These are phyloP conservation scores for Petromus typicus DNA, from an alignment of 2,113 vertebrate species.

Conservation along the genomic window DNA sequence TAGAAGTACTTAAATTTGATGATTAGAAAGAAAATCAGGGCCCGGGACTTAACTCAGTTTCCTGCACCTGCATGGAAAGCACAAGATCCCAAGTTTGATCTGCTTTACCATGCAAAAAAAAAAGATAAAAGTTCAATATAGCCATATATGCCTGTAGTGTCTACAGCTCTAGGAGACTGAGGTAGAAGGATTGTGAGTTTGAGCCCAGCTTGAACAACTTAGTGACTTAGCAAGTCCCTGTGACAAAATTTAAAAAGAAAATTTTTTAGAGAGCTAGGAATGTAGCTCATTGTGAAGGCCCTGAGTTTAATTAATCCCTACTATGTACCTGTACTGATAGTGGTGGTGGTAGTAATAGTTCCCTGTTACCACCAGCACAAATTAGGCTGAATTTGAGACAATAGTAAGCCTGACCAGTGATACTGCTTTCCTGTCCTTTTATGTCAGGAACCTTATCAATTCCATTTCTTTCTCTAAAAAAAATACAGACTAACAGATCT, in stretches of 20 bases:
- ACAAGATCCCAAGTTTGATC: no score
- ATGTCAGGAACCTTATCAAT: not conserved
- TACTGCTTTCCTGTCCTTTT: not conserved
- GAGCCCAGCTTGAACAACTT: not conserved
- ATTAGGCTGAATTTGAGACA: conserved; percentile 29
- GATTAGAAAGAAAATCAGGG: not conserved
- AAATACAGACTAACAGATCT: not conserved
- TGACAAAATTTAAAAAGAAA: not conserved
- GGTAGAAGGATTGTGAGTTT: not conserved
- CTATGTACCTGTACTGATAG: not conserved
- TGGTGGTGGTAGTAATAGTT: not conserved
- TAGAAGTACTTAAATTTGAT: not conserved
- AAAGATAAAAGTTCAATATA: not conserved
- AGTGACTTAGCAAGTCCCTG: not conserved
- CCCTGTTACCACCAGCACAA: not conserved
- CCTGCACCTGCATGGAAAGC: no score
- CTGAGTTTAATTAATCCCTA: not conserved
- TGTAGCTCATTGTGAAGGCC: not conserved
- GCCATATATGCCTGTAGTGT: not conserved
- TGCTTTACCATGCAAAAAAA: no score
- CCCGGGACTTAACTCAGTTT: no score
- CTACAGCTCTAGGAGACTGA: not conserved
- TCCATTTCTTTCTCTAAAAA: not conserved
- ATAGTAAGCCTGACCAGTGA: not conserved
- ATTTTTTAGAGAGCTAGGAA: not conserved